A percentile compares a stretch with the other conserved stretches of the same genome.
These are phyloP conservation scores for Siniperca obscura DNA, from an alignment of 2,797 vertebrate genomes.

Conservation along the genomic window DNA sequence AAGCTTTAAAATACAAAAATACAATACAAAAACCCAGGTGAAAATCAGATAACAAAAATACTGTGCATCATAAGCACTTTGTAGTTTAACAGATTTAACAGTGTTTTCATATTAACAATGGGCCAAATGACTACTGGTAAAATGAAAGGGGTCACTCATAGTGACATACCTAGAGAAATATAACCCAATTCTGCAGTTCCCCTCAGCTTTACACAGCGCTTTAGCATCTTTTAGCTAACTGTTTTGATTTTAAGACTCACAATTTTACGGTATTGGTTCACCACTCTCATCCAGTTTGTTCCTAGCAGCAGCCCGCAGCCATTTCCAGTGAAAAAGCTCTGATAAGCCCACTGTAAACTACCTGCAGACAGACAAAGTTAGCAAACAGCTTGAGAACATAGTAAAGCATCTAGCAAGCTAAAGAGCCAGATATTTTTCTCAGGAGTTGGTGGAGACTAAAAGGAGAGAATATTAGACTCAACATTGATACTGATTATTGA, in stretches of 20 bases:
- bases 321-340: background rate
- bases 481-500: too few species aligned
- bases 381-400: background rate
- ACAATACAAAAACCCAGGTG: slow-evolving; percentile 39
- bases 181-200: background rate
- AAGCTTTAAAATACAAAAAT: slow-evolving; percentile 50
- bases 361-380: background rate
- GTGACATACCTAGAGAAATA: background rate
- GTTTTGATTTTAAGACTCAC: background rate
- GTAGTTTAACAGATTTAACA: background rate
- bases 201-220: background rate
- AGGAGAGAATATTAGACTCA: slow-evolving; percentile 1
- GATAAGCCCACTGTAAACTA: background rate
- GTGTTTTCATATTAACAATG: slow-evolving; percentile 1
- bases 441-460: slow-evolving; percentile 13
- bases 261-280: background rate
- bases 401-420: background rate
- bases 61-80: slow-evolving; percentile 30
- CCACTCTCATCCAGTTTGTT: background rate
- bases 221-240: background rate
- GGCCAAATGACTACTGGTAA: background rate
- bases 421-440: background rate
- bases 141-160: background rate
- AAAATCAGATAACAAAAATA: slow-evolving; percentile 48
- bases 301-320: background rate